These are phyloP conservation scores for Pyrrhopygopsis socrates DNA, from an alignment of 2,888 invertebrate species.

Conservation along the genomic window DNA sequence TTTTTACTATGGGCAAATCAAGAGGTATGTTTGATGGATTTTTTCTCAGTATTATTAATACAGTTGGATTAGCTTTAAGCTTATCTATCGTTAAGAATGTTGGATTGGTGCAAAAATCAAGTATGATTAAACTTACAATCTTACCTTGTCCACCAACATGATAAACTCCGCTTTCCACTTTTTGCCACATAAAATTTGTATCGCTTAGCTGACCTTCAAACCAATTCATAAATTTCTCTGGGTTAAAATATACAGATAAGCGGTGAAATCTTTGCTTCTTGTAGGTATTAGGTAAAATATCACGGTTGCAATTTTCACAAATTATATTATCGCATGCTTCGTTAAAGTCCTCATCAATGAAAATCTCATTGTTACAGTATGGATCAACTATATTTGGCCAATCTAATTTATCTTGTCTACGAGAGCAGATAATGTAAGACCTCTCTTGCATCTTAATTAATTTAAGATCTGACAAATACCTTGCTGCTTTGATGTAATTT, in stretches of 20 bases:
- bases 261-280: neutral
- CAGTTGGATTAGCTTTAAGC: neutral
- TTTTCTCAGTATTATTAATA: neutral
- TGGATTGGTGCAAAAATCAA: constrained; percentile 8
- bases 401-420: too few species aligned
- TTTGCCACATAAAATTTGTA: constrained; percentile 7
- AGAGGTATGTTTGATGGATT: neutral
- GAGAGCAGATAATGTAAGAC: too few species aligned
- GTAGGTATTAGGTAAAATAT: too few species aligned
- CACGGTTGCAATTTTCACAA: too few species aligned
- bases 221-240: neutral
- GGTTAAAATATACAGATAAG: constrained; percentile 4
- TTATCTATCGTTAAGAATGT: constrained; percentile 12
- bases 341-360: too few species aligned
- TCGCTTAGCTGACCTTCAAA: neutral
- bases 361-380: too few species aligned
- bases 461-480: too few species aligned
- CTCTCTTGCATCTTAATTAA: too few species aligned
- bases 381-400: too few species aligned
- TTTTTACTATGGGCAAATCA: neutral
- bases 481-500: too few species aligned
- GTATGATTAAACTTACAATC: constrained; percentile 7
- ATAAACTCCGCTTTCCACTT: constrained; percentile 11
- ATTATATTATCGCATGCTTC: too few species aligned
- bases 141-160: neutral